Conservation (phyloP, 2,113 vertebrate species). For the Mystacornis crossleyi region DNA sequence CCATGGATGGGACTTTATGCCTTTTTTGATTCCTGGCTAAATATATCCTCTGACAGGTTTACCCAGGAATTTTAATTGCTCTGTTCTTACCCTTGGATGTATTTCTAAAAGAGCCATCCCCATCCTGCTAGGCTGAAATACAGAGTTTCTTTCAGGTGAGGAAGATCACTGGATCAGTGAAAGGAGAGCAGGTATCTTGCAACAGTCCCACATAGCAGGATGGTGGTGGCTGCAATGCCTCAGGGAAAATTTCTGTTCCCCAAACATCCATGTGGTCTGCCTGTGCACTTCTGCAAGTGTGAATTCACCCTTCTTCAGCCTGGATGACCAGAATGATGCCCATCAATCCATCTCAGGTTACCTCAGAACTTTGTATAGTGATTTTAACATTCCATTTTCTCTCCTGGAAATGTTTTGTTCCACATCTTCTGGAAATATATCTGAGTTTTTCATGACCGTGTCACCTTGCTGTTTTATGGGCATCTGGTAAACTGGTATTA, state of each 20-base stretch:
- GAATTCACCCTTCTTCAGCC: background rate
- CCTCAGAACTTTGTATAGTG: background rate
- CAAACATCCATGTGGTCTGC: background rate
- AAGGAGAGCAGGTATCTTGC: background rate
- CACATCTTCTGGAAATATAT: background rate
- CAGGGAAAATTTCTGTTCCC: background rate
- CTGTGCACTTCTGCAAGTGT: background rate
- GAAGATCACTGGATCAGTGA: background rate
- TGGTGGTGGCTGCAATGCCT: background rate
- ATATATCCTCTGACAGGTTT: background rate
- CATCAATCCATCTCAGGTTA: background rate
- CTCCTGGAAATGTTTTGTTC: background rate
- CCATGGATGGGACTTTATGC: background rate
- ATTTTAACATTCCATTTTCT: background rate
- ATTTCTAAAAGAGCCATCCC: background rate
- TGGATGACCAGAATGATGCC: background rate
- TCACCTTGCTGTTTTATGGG: background rate
- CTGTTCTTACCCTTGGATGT: background rate
- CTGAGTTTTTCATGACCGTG: background rate
- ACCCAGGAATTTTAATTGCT: background rate
- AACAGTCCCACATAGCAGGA: background rate
- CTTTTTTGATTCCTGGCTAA: background rate
- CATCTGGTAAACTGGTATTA: background rate
- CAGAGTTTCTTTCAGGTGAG: background rate
- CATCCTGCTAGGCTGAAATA: background rate